Evolutionary conservation across 2,797 vertebrate species (phyloP).

Genomic region (Enteromius paludinosus): DNA sequence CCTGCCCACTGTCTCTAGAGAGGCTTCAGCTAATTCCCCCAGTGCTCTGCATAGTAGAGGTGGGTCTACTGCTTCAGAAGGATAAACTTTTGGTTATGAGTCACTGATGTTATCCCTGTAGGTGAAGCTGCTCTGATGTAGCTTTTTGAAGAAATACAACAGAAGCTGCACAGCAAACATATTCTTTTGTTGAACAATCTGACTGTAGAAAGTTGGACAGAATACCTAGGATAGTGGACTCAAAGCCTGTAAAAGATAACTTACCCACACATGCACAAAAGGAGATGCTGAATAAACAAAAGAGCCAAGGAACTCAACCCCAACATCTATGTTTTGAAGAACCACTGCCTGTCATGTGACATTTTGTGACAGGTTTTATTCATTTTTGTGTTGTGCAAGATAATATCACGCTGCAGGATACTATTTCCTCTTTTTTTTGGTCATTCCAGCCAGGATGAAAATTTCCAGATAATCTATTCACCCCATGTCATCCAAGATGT

Average conservation of each 20-base stretch:
- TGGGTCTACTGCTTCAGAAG: background rate
- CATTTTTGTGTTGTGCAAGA: background rate
- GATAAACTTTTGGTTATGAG: background rate
- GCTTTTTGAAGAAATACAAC: background rate
- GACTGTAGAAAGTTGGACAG: background rate
- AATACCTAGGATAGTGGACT: conserved; percentile 49
- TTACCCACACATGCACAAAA: conserved; percentile 60
- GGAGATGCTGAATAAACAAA: conserved; percentile 10
- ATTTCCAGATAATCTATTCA: no score
- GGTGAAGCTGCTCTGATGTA: conserved; percentile 1
- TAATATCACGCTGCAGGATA: background rate
- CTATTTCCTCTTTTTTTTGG: background rate
- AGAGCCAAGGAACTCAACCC: conserved; percentile 23
- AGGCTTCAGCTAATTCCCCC: conserved; percentile 7
- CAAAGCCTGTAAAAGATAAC: conserved; percentile 60
- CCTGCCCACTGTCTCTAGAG: conserved; percentile 45
- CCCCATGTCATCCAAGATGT: no score
- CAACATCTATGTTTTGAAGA: background rate
- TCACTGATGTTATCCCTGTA: background rate
- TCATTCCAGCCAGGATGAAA: background rate
- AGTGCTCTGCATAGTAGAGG: conserved; percentile 60
- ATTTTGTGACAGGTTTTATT: background rate
- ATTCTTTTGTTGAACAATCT: background rate
- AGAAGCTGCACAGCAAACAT: background rate
- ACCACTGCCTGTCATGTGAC: background rate